Conservation (phyloP, 2,113 vertebrate genomes). For the Heterocephalus glaber region DNA sequence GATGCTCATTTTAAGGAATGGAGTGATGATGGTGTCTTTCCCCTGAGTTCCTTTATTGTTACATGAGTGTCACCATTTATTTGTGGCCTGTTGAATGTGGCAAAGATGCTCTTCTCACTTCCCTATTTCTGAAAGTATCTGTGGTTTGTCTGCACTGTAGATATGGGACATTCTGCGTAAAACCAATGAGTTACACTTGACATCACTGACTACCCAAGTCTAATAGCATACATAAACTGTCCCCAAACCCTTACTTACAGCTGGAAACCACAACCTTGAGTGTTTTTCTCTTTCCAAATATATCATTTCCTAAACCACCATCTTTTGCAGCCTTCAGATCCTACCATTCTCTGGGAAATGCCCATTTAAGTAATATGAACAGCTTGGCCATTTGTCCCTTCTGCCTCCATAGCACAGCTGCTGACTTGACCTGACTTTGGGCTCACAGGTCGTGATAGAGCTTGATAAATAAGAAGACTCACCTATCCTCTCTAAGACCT, state of each 20-base stretch:
- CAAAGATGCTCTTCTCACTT: background rate
- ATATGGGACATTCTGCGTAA: background rate
- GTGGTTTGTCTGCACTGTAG: slow-evolving; percentile 23
- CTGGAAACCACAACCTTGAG: background rate
- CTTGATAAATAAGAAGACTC: background rate
- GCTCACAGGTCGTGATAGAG: background rate
- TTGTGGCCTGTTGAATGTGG: slow-evolving; percentile 36
- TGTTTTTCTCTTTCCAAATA: slow-evolving; percentile 12
- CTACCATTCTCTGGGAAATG: background rate
- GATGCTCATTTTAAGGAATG: background rate
- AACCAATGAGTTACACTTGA: background rate
- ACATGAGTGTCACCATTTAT: background rate
- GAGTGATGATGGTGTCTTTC: background rate
- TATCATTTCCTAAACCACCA: slow-evolving; percentile 28
- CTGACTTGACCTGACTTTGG: background rate
- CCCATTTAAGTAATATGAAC: background rate
- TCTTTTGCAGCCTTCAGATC: background rate
- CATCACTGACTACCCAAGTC: background rate
- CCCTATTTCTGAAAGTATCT: slow-evolving; percentile 39
- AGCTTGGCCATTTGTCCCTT: background rate
- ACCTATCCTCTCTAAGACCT: background rate
- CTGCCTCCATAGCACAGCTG: background rate
- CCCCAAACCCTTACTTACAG: background rate
- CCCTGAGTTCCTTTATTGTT: background rate
- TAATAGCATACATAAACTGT: background rate